phyloP scores from a whole-genome alignment of 2,113 vertebrate species.

The Oreochromis spilurus region DNA sequence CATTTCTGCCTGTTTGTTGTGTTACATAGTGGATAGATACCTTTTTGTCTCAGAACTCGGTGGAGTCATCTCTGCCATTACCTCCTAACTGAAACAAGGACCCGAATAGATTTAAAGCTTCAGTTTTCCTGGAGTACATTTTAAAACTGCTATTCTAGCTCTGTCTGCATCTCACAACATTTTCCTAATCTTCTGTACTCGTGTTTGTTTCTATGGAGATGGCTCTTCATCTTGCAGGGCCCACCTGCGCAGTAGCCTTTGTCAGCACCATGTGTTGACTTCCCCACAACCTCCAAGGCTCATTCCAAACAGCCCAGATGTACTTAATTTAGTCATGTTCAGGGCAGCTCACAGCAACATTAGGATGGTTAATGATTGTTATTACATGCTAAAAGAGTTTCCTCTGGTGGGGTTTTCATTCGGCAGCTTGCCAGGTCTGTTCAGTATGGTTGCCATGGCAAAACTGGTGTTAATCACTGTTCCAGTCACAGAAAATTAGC shows the following conservation, averaged over 20 bases:
- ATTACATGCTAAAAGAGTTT: conserved; percentile 48
- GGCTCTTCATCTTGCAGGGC: neutral
- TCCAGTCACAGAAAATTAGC: conserved; percentile 46
- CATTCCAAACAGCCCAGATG: conserved; percentile 43
- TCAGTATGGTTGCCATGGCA: conserved; percentile 58
- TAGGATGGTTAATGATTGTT: conserved; percentile 49
- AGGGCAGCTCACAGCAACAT: conserved; percentile 27
- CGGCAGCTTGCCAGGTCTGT: conserved; percentile 32
- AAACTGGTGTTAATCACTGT: conserved; percentile 43
- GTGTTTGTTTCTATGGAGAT: conserved; percentile 14
- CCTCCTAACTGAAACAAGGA: neutral
- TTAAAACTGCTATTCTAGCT: neutral
- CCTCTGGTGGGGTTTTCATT: conserved; percentile 25
- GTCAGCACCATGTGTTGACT: conserved; percentile 18
- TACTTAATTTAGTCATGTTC: conserved; percentile 34
- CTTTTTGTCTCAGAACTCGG: neutral
- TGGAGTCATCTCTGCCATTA: neutral
- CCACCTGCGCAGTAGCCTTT: conserved; percentile 27
- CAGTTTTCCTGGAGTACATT: neutral
- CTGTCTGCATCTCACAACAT: neutral
- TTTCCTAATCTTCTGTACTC: neutral
- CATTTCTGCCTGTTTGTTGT: neutral
- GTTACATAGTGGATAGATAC: neutral
- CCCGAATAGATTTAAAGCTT: neutral
- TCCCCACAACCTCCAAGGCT: conserved; percentile 8